A percentile compares a stretch with the other conserved stretches of the same genome.
phyloP scores from a whole-genome alignment of 1,140 invertebrate species.

The Brachionus calyciflorus region DNA sequence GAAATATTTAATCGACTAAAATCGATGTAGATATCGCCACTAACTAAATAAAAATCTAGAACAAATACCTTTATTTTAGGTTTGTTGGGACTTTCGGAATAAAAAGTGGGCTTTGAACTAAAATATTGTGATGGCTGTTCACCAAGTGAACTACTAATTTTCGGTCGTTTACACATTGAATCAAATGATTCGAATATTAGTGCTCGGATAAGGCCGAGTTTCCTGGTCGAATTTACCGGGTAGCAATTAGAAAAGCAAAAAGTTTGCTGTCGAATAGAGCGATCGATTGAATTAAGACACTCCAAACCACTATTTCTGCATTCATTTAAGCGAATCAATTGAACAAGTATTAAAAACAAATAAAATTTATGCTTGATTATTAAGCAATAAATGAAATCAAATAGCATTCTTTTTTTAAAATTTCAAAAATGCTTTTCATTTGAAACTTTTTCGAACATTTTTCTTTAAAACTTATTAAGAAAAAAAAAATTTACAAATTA shows the following conservation, averaged over 20 bases:
- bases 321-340: background rate
- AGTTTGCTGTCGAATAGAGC: background rate
- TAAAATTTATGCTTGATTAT: background rate
- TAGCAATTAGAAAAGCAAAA: background rate
- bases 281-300: background rate
- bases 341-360: background rate
- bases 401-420: background rate
- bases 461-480: too few relatives aligned
- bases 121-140: background rate
- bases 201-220: background rate
- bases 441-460: background rate
- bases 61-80: background rate
- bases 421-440: background rate
- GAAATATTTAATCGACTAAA: background rate
- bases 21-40: conserved; percentile 3
- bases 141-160: background rate
- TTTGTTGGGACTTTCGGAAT: background rate
- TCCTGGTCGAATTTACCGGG: too few relatives aligned
- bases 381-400: background rate
- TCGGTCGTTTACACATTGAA: background rate
- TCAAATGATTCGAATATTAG: background rate
- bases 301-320: background rate
- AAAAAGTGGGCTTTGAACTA: background rate
- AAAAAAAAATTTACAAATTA: too few relatives aligned
- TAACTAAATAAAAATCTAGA: conserved; percentile 15